Percentiles rank a stretch among this genome's conserved stretches.
phyloP scores from a whole-genome alignment of 92 coral and sea anemone genomes.

The Porites evermanni region DNA sequence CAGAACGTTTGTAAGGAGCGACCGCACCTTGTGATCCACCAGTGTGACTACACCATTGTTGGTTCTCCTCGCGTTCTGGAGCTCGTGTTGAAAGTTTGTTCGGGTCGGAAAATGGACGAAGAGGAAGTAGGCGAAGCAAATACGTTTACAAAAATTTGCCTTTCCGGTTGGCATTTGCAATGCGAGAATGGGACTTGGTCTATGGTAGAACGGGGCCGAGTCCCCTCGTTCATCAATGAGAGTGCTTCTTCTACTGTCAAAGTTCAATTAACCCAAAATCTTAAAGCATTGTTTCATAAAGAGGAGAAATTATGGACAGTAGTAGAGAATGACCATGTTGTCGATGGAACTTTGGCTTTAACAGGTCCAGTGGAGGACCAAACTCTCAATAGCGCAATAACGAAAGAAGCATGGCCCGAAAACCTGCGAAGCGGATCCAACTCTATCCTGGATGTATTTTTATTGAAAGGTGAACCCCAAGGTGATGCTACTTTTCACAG shows the following conservation, averaged over 20 bases:
- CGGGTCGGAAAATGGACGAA: constrained; percentile 22
- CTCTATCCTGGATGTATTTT: neutral
- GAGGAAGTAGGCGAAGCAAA: constrained; percentile 48
- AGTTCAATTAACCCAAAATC: constrained; percentile 8
- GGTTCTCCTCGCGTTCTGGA: constrained; percentile 35
- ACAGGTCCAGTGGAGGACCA: neutral
- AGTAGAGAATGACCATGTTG: neutral
- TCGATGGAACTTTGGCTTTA: neutral
- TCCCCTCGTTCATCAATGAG: neutral
- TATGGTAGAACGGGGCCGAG: constrained; percentile 3
- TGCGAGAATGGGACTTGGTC: constrained; percentile 22
- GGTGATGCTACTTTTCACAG: neutral
- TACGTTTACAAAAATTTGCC: constrained; percentile 26
- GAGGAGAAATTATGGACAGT: constrained; percentile 41
- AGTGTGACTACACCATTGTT: constrained; percentile 28
- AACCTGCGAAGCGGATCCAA: neutral
- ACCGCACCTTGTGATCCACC: neutral
- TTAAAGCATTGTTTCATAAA: constrained; percentile 22
- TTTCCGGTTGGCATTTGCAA: constrained; percentile 42
- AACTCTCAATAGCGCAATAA: neutral
- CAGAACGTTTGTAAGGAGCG: constrained; percentile 1
- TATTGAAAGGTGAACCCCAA: neutral
- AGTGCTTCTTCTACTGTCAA: neutral
- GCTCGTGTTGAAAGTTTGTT: constrained; percentile 18
- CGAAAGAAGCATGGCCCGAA: neutral